Percentiles rank a stretch among this genome's conserved stretches.
Conservation (phyloP, 1,140 invertebrate species). For the Andricus grossulariae region DNA sequence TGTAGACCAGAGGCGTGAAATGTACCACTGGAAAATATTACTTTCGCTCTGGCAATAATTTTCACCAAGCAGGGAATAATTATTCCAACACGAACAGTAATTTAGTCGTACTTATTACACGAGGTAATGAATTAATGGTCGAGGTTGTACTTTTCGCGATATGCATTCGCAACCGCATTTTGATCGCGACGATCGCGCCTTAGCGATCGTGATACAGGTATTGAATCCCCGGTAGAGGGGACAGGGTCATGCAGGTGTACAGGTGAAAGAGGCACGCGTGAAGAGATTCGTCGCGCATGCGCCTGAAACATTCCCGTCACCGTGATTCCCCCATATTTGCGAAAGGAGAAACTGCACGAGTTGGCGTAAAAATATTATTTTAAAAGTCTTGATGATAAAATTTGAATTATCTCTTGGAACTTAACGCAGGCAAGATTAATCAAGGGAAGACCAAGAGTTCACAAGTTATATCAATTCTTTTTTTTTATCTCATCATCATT, state of each 20-base stretch:
- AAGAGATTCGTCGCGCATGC: constrained; percentile 55
- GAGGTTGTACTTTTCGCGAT: not conserved
- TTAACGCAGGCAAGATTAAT: too few species aligned
- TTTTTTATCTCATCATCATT: too few species aligned
- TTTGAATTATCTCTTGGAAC: too few species aligned
- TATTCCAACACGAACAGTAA: not conserved
- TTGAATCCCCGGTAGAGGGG: constrained; percentile 49
- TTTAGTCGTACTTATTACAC: not conserved
- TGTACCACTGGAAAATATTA: not conserved
- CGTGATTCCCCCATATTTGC: not conserved
- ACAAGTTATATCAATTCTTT: too few species aligned
- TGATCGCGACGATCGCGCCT: not conserved
- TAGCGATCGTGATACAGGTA: constrained; percentile 55
- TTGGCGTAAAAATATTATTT: not conserved
- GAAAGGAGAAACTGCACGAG: not conserved
- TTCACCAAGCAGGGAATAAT: not conserved
- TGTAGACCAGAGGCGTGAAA: too few species aligned
- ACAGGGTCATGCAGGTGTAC: constrained; percentile 55
- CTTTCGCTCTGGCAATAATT: not conserved
- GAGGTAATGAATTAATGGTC: not conserved
- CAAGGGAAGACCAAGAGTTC: too few species aligned
- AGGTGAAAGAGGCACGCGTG: constrained; percentile 56
- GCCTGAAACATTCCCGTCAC: constrained; percentile 48
- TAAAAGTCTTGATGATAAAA: not conserved
- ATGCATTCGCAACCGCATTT: not conserved